Conservation (phyloP, 1,140 invertebrate species). For the Ptiloglossa arizonensis region DNA sequence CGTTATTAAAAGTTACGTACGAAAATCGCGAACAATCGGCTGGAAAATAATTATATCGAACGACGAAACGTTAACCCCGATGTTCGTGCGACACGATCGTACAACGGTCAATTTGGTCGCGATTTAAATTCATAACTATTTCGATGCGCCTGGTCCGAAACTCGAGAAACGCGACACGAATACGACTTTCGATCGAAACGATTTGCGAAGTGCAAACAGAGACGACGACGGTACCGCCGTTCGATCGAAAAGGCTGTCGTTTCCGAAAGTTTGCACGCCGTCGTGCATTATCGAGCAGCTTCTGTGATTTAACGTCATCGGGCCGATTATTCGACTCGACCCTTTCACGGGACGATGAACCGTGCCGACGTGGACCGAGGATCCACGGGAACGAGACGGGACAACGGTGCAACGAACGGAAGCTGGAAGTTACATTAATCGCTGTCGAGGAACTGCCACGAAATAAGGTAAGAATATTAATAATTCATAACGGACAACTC, state of each 20-base stretch:
- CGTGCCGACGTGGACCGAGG: no score
- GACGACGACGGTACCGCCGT: not conserved
- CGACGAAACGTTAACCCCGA: no score
- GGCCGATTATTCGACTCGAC: not conserved
- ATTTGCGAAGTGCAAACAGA: not conserved
- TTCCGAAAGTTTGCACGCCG: not conserved
- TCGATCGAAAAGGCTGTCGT: not conserved
- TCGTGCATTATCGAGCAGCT: conserved; percentile 2
- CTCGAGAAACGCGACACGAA: not conserved
- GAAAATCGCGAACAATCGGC: no score
- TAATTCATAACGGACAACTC: not conserved
- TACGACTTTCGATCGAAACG: not conserved
- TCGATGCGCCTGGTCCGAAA: not conserved
- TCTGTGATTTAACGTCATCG: not conserved
- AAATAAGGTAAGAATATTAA: conserved; percentile 17
- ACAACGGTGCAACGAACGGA: not conserved
- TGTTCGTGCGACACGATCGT: no score
- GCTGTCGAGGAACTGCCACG: not conserved
- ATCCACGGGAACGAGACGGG: not conserved
- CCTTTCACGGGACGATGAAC: not conserved
- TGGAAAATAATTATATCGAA: no score
- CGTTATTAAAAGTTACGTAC: no score
- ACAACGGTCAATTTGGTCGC: no score
- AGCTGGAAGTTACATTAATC: conserved; percentile 10
- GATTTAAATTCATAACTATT: no score